Evolutionary conservation across 2,888 invertebrate genomes (phyloP), one percentile per base, ranked within the genome.

Genomic region (Hemicrepidius hirtus): DNA sequence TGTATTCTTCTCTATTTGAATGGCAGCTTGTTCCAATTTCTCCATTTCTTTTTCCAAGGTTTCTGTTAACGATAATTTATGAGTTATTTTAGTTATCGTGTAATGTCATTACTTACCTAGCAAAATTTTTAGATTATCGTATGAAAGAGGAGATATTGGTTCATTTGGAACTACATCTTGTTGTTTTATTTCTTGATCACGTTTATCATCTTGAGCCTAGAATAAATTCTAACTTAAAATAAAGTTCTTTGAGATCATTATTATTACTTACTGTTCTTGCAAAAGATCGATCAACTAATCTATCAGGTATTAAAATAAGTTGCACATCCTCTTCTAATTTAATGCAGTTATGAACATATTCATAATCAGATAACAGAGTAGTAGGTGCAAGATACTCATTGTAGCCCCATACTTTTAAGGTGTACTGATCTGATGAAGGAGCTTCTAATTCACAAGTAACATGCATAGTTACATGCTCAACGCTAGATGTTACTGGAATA

Each of bases 281-380:
- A 78, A 95, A 91, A 0, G 92, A 91, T 81, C 90, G 90, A 75
- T 93, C 91, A 67, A 91, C 90, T 76, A 92, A 90, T 35, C 89
- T 88, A 78, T 94, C 93, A 44, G 91, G 89, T 73, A 91, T 90
- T 0, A 93, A 84, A 62, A 90, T 92, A 73, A 95, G 85, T 40
- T 91, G 88, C 1, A 97, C 94, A 86, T 97, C 97, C 83, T 94
- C 92, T 84, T 98, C 97, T 81, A 97, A 87, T 82, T 98, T 97
- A 70, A 97, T 93, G 85, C 98, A 97, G 81, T 94, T 93, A 81
- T 98, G 96, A 67, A 98, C 94, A 84, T 97, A 97, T 85, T 97
- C 96, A 85, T 97, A 95, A 84, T 97, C 96, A 74, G 94, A 93
- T 35, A 98, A 89, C 10, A 91, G 90, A 37, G 95, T 95, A 64